Percentiles rank a stretch among this genome's conserved stretches.
These are phyloP conservation scores for Alviniconcha strummeri DNA, from an alignment of 2,888 invertebrate species.

Conservation along the genomic window DNA sequence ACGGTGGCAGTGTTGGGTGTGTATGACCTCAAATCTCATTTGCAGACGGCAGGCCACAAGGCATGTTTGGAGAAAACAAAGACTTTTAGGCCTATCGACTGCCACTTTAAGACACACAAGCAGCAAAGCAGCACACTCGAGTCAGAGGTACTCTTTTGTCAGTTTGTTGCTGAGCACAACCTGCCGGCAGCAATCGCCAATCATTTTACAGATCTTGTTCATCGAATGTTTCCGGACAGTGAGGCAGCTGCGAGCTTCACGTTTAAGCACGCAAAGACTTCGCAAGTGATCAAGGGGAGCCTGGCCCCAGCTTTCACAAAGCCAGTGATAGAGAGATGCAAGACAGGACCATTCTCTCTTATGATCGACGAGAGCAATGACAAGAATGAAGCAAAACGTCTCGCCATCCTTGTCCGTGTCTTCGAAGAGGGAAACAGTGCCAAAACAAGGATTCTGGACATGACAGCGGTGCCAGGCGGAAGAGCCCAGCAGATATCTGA, in stretches of 20 bases:
- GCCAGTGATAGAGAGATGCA: neutral
- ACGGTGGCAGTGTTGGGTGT: too few species aligned
- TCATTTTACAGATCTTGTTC: neutral
- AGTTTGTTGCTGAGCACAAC: neutral
- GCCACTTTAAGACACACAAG: too few species aligned
- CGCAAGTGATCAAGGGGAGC: neutral
- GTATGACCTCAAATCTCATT: too few species aligned
- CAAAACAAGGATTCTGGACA: conserved; percentile 6
- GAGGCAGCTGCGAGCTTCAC: too few species aligned
- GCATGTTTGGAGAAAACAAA: too few species aligned
- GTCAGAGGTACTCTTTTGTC: neutral
- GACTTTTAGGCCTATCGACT: too few species aligned
- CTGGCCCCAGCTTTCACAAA: neutral
- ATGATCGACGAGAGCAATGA: conserved; percentile 16
- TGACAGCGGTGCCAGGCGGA: neutral
- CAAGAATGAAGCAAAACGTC: neutral
- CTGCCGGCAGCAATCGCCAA: neutral
- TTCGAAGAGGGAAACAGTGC: neutral
- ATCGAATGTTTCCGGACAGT: too few species aligned
- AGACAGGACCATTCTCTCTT: neutral
- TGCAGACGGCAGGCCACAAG: too few species aligned
- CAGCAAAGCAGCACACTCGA: too few species aligned
- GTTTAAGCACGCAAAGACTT: neutral
- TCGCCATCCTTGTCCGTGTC: conserved; percentile 4
- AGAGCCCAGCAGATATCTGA: neutral